These are phyloP conservation scores for Alfaro cultratus DNA, from an alignment of 2,797 vertebrate species.

Conservation along the genomic window DNA sequence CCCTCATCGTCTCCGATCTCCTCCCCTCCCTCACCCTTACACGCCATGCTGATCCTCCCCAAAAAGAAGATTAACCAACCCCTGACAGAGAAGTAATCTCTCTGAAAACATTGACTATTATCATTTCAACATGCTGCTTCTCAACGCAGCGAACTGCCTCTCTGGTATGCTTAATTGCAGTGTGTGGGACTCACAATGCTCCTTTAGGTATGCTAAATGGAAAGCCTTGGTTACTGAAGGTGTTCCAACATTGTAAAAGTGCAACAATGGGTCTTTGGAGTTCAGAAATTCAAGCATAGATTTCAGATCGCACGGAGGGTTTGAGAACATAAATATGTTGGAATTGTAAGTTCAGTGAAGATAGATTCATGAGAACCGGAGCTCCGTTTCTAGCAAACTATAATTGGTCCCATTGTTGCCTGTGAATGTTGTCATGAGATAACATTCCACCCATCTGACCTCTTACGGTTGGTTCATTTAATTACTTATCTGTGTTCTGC, in stretches of 20 bases:
- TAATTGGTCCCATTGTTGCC: conserved; percentile 75
- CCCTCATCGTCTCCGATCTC: conserved; percentile 6
- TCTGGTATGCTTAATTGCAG: conserved; percentile 74
- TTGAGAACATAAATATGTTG: conserved; percentile 64
- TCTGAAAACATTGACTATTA: conserved; percentile 75
- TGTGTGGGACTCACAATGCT: conserved; percentile 54
- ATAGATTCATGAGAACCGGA: conserved; percentile 55
- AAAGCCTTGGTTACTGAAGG: conserved; percentile 61
- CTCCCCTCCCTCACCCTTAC: conserved; percentile 44
- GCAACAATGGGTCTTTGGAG: conserved; percentile 73
- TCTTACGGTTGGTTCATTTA: conserved; percentile 65
- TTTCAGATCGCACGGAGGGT: conserved; percentile 25
- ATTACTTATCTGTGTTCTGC: conserved; percentile 62
- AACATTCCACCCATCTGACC: conserved; percentile 78
- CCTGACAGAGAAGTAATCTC: conserved; percentile 77
- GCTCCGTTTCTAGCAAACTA: conserved; percentile 50
- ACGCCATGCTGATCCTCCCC: conserved; percentile 66
- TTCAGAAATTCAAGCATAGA: conserved; percentile 68
- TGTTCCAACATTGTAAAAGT: conserved; percentile 73
- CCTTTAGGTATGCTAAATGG: conserved; percentile 77
- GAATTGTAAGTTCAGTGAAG: conserved; percentile 40
- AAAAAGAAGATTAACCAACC: conserved; percentile 79
- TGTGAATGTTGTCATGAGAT: conserved; percentile 77
- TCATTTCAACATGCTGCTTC: conserved; percentile 75
- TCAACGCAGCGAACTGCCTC: conserved; percentile 69